Evolutionary conservation across 2,113 vertebrate species (phyloP).

Genomic region (Stegastes partitus): DNA sequence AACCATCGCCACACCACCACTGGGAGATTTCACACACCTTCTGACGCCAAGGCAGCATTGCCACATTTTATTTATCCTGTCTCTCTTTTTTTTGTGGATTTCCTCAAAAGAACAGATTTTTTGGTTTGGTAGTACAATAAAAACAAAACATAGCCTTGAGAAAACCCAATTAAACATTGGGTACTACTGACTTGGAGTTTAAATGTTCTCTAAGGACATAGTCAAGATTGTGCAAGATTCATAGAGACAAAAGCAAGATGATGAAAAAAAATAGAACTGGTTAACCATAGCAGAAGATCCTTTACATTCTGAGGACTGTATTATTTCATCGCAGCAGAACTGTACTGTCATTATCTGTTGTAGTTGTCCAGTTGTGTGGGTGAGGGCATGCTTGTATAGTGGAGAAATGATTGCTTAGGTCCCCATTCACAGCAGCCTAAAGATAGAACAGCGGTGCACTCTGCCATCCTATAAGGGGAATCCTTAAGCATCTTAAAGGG

Average conservation of each 20-base stretch:
- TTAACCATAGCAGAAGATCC: background rate
- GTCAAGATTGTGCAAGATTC: background rate
- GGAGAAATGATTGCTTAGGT: slow-evolving; percentile 1
- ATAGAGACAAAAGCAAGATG: no score
- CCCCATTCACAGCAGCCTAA: slow-evolving; percentile 31
- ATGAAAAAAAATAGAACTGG: no score
- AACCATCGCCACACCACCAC: background rate
- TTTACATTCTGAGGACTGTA: background rate
- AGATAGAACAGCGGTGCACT: slow-evolving; percentile 35
- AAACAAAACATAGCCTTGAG: background rate
- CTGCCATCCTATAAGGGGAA: slow-evolving; percentile 39
- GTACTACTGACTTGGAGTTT: background rate
- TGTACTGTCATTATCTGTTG: background rate
- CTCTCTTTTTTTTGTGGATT: slow-evolving; percentile 25
- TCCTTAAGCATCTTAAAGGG: slow-evolving; percentile 23
- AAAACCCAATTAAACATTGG: background rate
- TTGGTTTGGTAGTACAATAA: background rate
- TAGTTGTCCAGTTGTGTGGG: slow-evolving; percentile 5
- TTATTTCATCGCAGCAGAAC: slow-evolving; percentile 8
- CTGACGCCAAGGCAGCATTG: slow-evolving; percentile 27
- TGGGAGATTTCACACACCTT: slow-evolving; percentile 26
- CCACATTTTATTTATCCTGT: background rate
- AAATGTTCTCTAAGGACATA: background rate
- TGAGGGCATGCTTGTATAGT: background rate
- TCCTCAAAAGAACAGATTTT: slow-evolving; percentile 4